Evolutionary conservation across 2,888 invertebrate genomes (phyloP), one percentile per base, ranked within the genome.

Genomic region (Eucera pruinosa): DNA sequence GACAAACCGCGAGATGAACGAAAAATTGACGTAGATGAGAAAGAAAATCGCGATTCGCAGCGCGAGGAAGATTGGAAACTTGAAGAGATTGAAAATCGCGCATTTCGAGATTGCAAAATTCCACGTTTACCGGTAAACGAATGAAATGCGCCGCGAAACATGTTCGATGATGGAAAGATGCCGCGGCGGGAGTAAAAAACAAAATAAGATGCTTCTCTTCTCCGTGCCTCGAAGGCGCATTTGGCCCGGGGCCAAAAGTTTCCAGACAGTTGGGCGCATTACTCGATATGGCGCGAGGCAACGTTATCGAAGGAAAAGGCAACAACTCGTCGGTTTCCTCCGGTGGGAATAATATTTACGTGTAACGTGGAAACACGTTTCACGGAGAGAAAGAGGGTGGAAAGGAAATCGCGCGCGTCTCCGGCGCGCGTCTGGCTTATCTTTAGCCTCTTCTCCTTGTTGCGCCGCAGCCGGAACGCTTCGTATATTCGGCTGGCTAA

Each of bases 261-360:
- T 90, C 88, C 89, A 91, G 91, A 91, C 90, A 88, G 90, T 90
- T 90, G 89, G 90, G 89, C 90, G 89, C 89, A 91, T 86, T 87
- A 87, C 85, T 85, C 69, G 83, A 77, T 68, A 45, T 36, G 57
- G 55, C 33, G 65, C 71, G 62, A 47, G 78, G 72, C 71, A 80
- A 79, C 86, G 81, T 88, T 86, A 86, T 85, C 69, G 87, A 78
- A 64, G 74, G 58, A 84, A 82, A 78, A 73, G 80, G n/a, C n/a
- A n/a, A n/a, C n/a, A n/a, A n/a, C 69, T 82, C 20, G 25, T 66
- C 50, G 58, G n/a, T 64, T 30, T 6, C 30, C 11, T 57, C 61
- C 77, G 79, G 73, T 72, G 80, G 77, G 65, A 87, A 84, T 81
- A 86, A 87, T 87, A 88, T 88, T 87, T 88, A 87, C 79, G 60